A percentile compares a stretch with the other conserved stretches of the same genome.
Evolutionary conservation across 30 jellyfish, hydroid and myxozoan genomes (phyloP).

Genomic region (Morbakka virulenta): DNA sequence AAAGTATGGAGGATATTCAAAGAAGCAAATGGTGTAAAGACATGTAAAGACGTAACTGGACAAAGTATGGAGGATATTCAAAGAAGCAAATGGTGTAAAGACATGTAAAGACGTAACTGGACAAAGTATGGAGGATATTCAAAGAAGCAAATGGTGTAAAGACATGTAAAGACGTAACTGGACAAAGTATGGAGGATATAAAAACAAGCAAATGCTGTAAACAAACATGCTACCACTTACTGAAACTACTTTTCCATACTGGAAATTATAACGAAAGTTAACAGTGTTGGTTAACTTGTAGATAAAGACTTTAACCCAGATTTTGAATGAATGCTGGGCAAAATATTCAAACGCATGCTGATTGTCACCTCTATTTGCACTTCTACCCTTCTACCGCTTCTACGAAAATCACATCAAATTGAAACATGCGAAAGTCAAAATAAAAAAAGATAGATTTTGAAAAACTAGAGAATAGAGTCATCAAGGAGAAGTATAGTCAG

Average conservation of each 20-base stretch:
- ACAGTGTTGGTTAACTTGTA: constrained; percentile 42
- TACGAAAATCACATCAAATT: constrained; percentile 13
- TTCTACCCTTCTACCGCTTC: constrained; percentile 35
- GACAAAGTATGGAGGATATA: too few species aligned
- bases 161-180: too few species aligned
- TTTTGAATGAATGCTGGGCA: constrained; percentile 6
- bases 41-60: too few species aligned
- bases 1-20: too few species aligned
- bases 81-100: too few species aligned
- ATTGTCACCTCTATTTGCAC: constrained; percentile 34
- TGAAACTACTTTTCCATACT: constrained; percentile 23
- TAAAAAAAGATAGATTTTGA: constrained; percentile 32
- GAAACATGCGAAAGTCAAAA: constrained; percentile 31
- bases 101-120: too few species aligned
- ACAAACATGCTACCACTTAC: constrained; percentile 6
- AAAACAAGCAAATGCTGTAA: too few species aligned
- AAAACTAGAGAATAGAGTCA: constrained; percentile 16
- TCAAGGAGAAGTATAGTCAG: constrained; percentile 26
- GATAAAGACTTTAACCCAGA: constrained; percentile 22
- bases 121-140: too few species aligned
- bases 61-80: too few species aligned
- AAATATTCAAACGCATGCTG: constrained; percentile 13
- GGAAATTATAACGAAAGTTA: constrained; percentile 25
- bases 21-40: too few species aligned
- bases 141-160: too few species aligned